phyloP scores from a whole-genome alignment of 2,113 vertebrate species.

The Aegotheles bennettii region DNA sequence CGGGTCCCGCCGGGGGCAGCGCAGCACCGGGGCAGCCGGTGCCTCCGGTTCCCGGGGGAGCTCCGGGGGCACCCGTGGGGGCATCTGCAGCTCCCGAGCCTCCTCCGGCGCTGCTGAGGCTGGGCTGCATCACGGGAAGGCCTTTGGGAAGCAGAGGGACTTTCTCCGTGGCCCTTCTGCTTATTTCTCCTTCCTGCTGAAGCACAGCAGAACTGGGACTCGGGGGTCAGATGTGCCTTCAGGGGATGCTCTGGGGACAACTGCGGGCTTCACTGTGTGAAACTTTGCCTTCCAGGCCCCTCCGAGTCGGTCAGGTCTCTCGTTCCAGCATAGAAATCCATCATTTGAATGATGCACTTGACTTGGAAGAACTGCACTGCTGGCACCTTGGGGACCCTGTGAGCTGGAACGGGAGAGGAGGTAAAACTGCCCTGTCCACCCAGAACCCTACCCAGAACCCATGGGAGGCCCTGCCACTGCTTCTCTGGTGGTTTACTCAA shows the following conservation, averaged over 20 bases:
- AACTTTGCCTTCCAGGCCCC: slow-evolving; percentile 14
- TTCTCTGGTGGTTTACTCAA: background rate
- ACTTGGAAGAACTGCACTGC: background rate
- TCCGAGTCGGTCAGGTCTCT: background rate
- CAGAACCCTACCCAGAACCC: background rate
- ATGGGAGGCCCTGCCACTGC: background rate
- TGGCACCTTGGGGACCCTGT: background rate
- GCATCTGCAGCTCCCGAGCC: background rate
- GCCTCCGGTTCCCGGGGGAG: rapidly evolving
- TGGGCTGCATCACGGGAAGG: background rate
- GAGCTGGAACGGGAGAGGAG: slow-evolving; percentile 31
- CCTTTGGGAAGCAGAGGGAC: background rate
- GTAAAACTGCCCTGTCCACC: background rate
- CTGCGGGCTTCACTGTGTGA: background rate
- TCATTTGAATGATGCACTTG: background rate
- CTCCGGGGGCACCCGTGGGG: background rate
- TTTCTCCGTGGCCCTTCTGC: background rate
- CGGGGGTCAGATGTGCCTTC: background rate
- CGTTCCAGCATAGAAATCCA: background rate
- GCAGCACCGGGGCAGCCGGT: background rate
- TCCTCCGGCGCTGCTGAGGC: background rate
- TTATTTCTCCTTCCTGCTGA: background rate
- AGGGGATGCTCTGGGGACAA: background rate
- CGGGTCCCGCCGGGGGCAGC: background rate
- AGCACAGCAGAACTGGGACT: background rate